Evolutionary conservation across 2,888 invertebrate genomes (phyloP), one percentile per base, ranked within the genome.

Genomic region (Phoronis australis): DNA sequence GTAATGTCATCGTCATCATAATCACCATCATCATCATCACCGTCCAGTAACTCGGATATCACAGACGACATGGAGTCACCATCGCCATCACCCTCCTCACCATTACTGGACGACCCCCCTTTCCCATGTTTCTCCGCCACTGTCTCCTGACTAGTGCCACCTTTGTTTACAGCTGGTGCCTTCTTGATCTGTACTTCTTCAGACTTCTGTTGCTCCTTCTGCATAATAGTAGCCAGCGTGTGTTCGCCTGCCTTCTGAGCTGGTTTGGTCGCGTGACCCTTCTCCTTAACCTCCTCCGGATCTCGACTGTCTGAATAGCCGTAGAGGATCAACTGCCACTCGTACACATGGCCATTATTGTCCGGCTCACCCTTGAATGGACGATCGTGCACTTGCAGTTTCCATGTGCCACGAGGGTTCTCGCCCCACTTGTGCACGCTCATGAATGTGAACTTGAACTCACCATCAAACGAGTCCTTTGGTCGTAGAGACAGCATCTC

Each of bases 401-500:
- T 60, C 75, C 75, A 75, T 12, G 41, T 53, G 1, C 75, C 75
- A 1, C 24, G 22, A 1, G 74, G 67, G 42, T 62, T 50, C 48
- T 75, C 75, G 24, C 64, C 69, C 74, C 74, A 75, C 46, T 55
- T 61, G 47, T 69, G 69, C 3, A 75, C 69, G 1, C 71, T 67
- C 68, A 72, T 67, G 57, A 75, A 75, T 4, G 58, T 61, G 48
- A 71, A 73, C 45, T 68, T 57, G 35, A 73, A 65, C 2, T 62
- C 65, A 1, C 59, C 59, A 2, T 45, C 24, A 12, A 43, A 50
- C 18, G 55, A 42, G 50, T 75, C 75, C 3, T 53, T 48, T 2
- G 56, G 57, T 22, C 75, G 55, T 15, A 55, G 50, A 1, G 61
- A 57, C 26, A 75, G 55, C 48, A 75, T 53, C 22, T 62, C 55